Evolutionary conservation across 1,140 invertebrate genomes (phyloP).

Genomic region (Solenopsis invicta): DNA sequence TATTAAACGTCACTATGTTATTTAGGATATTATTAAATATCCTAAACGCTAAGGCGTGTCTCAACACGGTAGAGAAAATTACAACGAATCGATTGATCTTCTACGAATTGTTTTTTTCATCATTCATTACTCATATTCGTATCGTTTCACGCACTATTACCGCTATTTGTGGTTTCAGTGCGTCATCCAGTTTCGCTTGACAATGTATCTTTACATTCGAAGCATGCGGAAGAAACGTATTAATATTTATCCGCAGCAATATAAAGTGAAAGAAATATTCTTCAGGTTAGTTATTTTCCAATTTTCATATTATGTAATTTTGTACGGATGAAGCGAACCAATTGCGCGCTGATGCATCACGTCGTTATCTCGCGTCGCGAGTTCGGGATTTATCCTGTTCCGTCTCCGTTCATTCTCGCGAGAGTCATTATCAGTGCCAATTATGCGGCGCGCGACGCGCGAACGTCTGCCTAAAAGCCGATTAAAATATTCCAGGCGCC

Average conservation of each 20-base stretch:
- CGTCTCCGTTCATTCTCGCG: neutral
- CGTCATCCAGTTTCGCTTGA: neutral
- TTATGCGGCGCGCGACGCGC: neutral
- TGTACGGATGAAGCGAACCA: neutral
- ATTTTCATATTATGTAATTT: neutral
- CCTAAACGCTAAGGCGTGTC: neutral
- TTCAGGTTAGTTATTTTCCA: neutral
- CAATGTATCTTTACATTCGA: neutral
- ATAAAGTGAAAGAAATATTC: neutral
- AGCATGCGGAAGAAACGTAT: neutral
- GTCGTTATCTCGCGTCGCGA: neutral
- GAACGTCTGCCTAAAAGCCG: neutral
- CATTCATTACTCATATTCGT: neutral
- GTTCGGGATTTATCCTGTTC: neutral
- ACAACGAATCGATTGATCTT: neutral
- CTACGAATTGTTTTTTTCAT: neutral
- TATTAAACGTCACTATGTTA: too few species aligned
- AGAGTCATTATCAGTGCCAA: neutral
- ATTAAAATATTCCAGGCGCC: constrained; percentile 39
- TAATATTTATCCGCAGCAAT: neutral
- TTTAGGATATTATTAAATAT: neutral
- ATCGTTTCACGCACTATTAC: neutral
- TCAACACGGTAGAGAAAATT: neutral
- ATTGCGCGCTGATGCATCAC: neutral
- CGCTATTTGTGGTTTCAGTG: neutral